Conservation (phyloP, 2,113 vertebrate genomes). For the Corythoichthys intestinalis region DNA sequence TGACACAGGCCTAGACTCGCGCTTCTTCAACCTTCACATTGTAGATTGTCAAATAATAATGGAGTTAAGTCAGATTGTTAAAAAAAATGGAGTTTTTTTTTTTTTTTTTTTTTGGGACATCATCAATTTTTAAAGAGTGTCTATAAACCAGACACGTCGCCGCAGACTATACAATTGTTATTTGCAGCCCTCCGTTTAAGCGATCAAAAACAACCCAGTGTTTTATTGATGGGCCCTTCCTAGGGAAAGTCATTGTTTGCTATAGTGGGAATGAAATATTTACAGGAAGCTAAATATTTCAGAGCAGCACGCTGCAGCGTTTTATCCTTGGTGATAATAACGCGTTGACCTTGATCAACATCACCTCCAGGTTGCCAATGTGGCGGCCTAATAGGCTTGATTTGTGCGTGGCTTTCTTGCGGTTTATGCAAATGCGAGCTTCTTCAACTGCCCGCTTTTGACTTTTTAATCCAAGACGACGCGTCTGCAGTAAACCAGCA, state of each 20-base stretch:
- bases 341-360: constrained; percentile 18
- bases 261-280: constrained; percentile 62
- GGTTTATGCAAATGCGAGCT: not conserved
- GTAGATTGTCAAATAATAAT: not conserved
- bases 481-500: constrained; percentile 44
- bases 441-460: constrained; percentile 1
- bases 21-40: constrained; percentile 1
- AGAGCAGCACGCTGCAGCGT: constrained; percentile 33
- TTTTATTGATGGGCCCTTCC: constrained; percentile 56
- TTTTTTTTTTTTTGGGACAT: not conserved
- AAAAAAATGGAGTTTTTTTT: not conserved
- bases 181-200: constrained; percentile 57
- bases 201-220: constrained; percentile 45
- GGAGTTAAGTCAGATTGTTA: not conserved
- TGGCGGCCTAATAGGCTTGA: not conserved
- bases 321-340: constrained; percentile 49
- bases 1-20: constrained; percentile 36
- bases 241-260: constrained; percentile 37
- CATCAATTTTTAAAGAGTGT: constrained; percentile 42
- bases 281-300: constrained; percentile 59
- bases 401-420: constrained; percentile 9
- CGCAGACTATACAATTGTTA: constrained; percentile 49
- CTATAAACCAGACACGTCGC: constrained; percentile 41
- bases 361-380: not conserved
- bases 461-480: constrained; percentile 8